Evolutionary conservation across 2,888 invertebrate species (phyloP).

Genomic region (Diaperis boleti): DNA sequence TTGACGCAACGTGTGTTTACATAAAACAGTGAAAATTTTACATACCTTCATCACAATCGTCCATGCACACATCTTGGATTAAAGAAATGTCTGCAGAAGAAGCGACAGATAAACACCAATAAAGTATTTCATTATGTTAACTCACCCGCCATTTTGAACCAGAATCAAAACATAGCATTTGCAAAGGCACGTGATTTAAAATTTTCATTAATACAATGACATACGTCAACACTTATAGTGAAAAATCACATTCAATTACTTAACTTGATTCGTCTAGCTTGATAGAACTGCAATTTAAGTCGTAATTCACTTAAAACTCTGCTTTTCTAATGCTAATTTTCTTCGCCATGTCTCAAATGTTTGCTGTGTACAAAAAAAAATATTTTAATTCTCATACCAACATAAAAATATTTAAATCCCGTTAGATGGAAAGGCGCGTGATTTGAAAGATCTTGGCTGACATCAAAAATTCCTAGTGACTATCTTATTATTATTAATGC

Average conservation of each 20-base stretch:
- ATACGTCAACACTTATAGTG: conserved; percentile 41
- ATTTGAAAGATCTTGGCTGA: not conserved
- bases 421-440: conserved; percentile 7
- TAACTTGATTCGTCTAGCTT: conserved; percentile 34
- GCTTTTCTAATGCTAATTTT: conserved; percentile 44
- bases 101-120: conserved; percentile 47
- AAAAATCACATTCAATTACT: conserved; percentile 41
- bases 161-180: conserved; percentile 65
- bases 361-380: conserved; percentile 42
- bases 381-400: conserved; percentile 50
- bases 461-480: too few species aligned
- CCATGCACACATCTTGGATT: conserved; percentile 60
- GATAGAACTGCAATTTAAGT: conserved; percentile 37
- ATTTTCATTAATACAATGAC: conserved; percentile 43
- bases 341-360: conserved; percentile 41
- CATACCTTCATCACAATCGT: conserved; percentile 65
- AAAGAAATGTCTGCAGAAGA: conserved; percentile 62
- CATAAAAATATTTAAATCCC: conserved; percentile 37
- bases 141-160: conserved; percentile 67
- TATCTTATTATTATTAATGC: too few species aligned
- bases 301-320: conserved; percentile 42
- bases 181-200: conserved; percentile 62
- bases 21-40: conserved; percentile 44
- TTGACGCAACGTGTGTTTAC: not conserved
- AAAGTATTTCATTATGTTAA: conserved; percentile 48